Evolutionary conservation across 2,113 vertebrate genomes (phyloP), one percentile per base, ranked within the genome.

Genomic region (Sebastes fasciatus): DNA sequence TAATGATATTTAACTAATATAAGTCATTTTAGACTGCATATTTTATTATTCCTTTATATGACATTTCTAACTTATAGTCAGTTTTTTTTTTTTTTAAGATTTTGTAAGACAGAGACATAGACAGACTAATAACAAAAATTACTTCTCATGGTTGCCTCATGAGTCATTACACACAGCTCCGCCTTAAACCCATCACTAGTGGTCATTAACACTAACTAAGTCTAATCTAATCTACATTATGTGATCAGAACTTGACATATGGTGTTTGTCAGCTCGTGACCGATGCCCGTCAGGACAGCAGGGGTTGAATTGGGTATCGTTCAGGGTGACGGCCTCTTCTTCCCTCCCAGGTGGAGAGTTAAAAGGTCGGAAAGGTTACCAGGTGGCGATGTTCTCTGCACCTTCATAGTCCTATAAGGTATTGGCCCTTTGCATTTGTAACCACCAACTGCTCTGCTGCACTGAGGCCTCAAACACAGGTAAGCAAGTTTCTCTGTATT

Each of bases 341-440:
- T 21, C 6, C 57, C 57, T 60, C 57, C 57, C 57, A 90, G 57
- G n/a, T 49, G 73, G 58, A 65, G 83, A 77, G 76, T 54, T 88
- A 84, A 79, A 87, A 75, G 80, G 70, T 34, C 73, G 70, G 49
- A 84, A 85, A 85, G 80, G 86, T 91, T 34, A 86, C 86, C 88
- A 90, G 82, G 90, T 85, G 77, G 88, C 88, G 84, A 90, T 91
- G 80, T 87, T 93, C 90, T 91, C 88, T 88, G 78, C 34, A 65
- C 77, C 82, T 69, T 69, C 58, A 40, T 63, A 85, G 81, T 70
- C 77, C 70, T 71, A 14, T 43, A 86, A 34, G 70, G 77, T 58
- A 61, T 13, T 9, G 74, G 80, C 34, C 84, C 72, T 82, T 85
- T 84, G 91, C 77, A 85, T 88, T 74, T 79, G 40, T 42, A 80